Conservation (phyloP, 2,888 invertebrate genomes). For the Dinocampus coccinellae region DNA sequence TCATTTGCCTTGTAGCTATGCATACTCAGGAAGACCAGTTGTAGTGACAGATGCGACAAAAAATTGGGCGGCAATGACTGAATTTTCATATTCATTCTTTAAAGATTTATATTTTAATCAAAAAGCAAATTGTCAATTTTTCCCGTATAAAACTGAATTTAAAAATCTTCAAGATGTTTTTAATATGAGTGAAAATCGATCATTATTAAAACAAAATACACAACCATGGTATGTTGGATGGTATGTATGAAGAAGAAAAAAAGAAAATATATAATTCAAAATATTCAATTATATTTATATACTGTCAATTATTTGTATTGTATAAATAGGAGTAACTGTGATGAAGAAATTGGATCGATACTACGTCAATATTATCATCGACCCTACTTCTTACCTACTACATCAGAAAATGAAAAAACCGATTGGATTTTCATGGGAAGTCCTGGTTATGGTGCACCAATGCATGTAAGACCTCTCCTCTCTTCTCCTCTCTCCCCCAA, state of each 20-base stretch:
- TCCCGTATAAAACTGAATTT: slow-evolving; percentile 93
- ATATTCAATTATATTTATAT: neutral
- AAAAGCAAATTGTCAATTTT: slow-evolving; percentile 85
- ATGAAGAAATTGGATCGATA: slow-evolving; percentile 82
- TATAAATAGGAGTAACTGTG: slow-evolving; percentile 88
- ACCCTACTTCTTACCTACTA: slow-evolving; percentile 90
- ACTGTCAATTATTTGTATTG: neutral
- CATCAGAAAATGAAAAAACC: slow-evolving; percentile 88
- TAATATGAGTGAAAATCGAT: slow-evolving; percentile 80
- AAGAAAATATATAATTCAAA: neutral
- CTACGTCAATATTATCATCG: slow-evolving; percentile 83
- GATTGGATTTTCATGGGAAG: slow-evolving; percentile 99
- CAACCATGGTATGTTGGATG: slow-evolving; percentile 82
- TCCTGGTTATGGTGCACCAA: slow-evolving; percentile 92
- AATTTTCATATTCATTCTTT: slow-evolving; percentile 88
- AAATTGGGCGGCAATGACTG: slow-evolving; percentile 84
- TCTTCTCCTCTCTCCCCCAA: too few species aligned
- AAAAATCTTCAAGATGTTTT: slow-evolving; percentile 84
- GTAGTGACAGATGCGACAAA: slow-evolving; percentile 86
- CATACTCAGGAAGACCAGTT: slow-evolving; percentile 84
- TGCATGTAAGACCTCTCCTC: slow-evolving; percentile 97
- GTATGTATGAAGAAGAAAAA: slow-evolving; percentile 71
- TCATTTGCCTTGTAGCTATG: slow-evolving; percentile 70
- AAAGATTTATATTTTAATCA: slow-evolving; percentile 78
- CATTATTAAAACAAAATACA: slow-evolving; percentile 74